A percentile compares a stretch with the other conserved stretches of the same genome.
These are phyloP conservation scores for Hypercompe scribonia DNA, from an alignment of 2,888 invertebrate genomes.

Conservation along the genomic window DNA sequence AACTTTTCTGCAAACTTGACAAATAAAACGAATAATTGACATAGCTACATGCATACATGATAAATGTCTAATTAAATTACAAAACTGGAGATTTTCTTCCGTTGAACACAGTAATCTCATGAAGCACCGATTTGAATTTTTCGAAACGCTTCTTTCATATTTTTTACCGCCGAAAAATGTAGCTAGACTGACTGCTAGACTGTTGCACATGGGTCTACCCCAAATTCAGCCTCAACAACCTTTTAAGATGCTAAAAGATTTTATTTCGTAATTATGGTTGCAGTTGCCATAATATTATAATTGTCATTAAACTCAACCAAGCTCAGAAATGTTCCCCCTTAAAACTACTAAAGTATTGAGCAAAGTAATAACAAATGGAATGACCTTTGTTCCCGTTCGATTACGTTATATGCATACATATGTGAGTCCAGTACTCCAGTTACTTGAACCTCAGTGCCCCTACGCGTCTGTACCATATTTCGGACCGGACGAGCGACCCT, in stretches of 20 bases:
- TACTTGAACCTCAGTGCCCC: conserved; percentile 39
- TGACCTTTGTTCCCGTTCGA: conserved; percentile 36
- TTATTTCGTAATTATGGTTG: background rate
- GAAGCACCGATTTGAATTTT: too few species aligned
- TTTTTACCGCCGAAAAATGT: too few species aligned
- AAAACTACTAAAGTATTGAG: background rate
- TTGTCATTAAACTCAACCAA: conserved; percentile 3
- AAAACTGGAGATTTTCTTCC: too few species aligned
- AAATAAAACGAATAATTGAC: too few species aligned
- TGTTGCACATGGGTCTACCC: too few species aligned
- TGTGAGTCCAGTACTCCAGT: conserved; percentile 34
- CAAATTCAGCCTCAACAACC: too few species aligned
- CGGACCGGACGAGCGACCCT: conserved; percentile 50
- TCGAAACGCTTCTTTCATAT: too few species aligned
- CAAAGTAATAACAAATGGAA: conserved; percentile 35
- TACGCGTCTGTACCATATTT: conserved; percentile 26
- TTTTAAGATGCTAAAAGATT: background rate
- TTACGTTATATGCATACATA: conserved; percentile 33
- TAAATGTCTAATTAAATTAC: too few species aligned
- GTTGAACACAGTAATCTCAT: too few species aligned
- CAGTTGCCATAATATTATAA: background rate
- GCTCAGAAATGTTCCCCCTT: background rate
- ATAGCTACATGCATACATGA: too few species aligned
- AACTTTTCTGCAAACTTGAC: too few species aligned
- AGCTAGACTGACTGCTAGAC: too few species aligned